Base-by-base conservation (phyloP, 2,888 invertebrate species). In the Epinotia ramella region DNA sequence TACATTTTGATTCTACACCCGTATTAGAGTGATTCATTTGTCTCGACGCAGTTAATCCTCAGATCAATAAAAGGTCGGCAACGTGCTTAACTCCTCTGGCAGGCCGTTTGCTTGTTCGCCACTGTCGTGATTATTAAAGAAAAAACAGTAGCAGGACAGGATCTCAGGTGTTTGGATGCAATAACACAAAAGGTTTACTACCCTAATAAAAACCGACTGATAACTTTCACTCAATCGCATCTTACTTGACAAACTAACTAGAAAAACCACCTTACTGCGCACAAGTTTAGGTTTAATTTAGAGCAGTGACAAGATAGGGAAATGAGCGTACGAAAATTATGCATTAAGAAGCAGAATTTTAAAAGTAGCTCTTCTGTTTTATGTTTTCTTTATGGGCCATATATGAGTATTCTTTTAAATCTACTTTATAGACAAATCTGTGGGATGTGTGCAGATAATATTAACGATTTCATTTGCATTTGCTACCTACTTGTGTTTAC, bases 341-440 rank as follows among this genome's bases (percentile, higher is more conserved):
- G 24, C 20, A 60, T 69, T 24, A 24, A 69, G 46, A 71, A 70
- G 44, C 49, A 60, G 65, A 64, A 65, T 53, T 40, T 70, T 57
- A 44, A 74, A 65, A 75, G 53, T 44, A 24, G 24, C 64, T 44
- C 40, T 53, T 60, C 12, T 12, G 33, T 53, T 71, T 71, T 65
- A 75, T 71, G 65, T 28, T 65, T 57, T 53, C 65, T 67, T 70
- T 71, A 70, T 70, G 65, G 40, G 49, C 33, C 57, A 60, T 75
- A 71, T 66, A 71, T 75, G 75, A 62, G 65, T 66, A 71, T 75
- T 75, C 65, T 65, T 63, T 71, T 53, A 60, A 65, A 53, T 46
- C 69, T 49, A 13, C 16, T 70, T 75, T 71, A 75, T 75, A 44
- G 70, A 44, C 60, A 60, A 75, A 74, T 74, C 70, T 59, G 60